Conservation (phyloP, 30 jellyfish, hydroid and myxozoan species). For the Chironex yamaguchii region DNA sequence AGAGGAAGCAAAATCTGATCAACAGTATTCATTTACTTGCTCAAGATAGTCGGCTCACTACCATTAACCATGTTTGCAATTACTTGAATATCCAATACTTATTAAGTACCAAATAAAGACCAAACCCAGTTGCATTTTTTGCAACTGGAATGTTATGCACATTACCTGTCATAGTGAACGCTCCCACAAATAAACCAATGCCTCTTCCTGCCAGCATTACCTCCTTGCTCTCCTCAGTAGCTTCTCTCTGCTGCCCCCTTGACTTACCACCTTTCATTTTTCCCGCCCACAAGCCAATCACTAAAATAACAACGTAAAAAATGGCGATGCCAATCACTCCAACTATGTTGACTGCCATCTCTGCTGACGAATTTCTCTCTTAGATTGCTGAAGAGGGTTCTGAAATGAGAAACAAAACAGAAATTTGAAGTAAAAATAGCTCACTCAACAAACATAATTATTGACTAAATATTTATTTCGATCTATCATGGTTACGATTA, state of each 20-base stretch:
- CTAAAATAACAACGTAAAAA: conserved; percentile 82
- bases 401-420: too few species aligned
- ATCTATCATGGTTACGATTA: too few species aligned
- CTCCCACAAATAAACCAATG: conserved; percentile 96
- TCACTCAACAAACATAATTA: too few species aligned
- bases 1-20: too few species aligned
- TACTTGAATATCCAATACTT: background rate
- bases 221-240: conserved; percentile 74
- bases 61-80: too few species aligned
- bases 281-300: conserved; percentile 98
- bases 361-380: too few species aligned
- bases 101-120: background rate
- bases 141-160: background rate
- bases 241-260: conserved; percentile 45
- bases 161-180: conserved; percentile 96
- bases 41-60: too few species aligned
- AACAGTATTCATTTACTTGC: too few species aligned
- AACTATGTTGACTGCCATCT: conserved; percentile 79
- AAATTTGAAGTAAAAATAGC: too few species aligned
- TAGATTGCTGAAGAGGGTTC: too few species aligned
- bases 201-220: conserved; percentile 96
- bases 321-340: conserved; percentile 90
- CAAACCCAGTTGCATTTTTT: background rate
- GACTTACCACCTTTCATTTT: conserved; percentile 33
- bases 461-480: too few species aligned